phyloP scores from a whole-genome alignment of 2,113 vertebrate genomes.

The Apteryx owenii region DNA sequence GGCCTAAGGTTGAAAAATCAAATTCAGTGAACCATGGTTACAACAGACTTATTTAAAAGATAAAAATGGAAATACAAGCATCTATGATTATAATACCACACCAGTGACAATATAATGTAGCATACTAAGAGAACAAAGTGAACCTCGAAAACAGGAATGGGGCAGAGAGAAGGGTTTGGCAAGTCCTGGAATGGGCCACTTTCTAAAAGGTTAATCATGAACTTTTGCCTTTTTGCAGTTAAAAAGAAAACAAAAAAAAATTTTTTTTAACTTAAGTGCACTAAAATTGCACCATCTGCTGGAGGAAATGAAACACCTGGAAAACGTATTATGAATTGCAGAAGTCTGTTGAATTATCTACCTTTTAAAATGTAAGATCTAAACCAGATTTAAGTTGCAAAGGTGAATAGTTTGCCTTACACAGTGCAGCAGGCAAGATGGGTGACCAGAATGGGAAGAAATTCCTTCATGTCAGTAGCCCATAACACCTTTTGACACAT shows the following conservation, averaged over 20 bases:
- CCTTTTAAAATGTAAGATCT: not conserved
- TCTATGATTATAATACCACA: not conserved
- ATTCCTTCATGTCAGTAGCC: not conserved
- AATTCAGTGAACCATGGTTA: not conserved
- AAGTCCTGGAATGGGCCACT: not conserved
- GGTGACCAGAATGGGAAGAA: not conserved
- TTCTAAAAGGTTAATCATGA: not conserved
- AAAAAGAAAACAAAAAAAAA: not conserved
- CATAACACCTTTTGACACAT: not conserved
- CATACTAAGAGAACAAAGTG: not conserved
- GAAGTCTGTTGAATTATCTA: not conserved
- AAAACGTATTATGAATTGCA: not conserved
- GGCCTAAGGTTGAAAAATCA: constrained; percentile 74
- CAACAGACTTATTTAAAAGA: not conserved
- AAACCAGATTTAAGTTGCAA: not conserved
- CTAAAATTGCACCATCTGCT: constrained; percentile 48
- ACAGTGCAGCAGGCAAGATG: not conserved
- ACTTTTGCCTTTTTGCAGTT: not conserved
- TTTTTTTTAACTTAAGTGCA: not conserved
- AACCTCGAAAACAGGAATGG: not conserved
- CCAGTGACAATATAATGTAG: not conserved
- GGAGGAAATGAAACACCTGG: not conserved
- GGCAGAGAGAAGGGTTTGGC: not conserved
- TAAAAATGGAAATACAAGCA: not conserved
- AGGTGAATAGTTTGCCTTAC: not conserved